Base-by-base conservation (phyloP, 2,113 vertebrate genomes). In the Columbina picui region DNA sequence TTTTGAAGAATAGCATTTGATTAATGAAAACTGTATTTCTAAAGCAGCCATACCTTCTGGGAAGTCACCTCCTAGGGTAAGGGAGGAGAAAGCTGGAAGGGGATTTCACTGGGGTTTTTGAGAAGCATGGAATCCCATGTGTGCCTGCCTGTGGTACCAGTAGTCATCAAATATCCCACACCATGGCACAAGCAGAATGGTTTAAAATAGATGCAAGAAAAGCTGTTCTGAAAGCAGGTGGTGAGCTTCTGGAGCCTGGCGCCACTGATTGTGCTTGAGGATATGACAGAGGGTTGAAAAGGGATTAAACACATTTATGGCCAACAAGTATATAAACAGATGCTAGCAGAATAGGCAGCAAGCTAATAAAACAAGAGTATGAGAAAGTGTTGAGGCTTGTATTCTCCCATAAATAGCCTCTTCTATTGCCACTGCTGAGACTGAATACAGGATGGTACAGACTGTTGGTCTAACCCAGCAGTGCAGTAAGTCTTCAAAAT, bases 1-100 rank as follows among this genome's bases (percentile, higher is more conserved):
- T 77, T 92, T 89, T 86, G 86, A 90, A 29, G 93, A 91, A 88
- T 73, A 79, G 15, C 12, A 32, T 50, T 59, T 90, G 86, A 84
- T 70, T 90, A 92, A 95, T 57, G 53, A 74, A 93, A 77, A 64
- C 29, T 79, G 3, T 84, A 30, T 76, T 90, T 94, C 49, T 82
- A 47, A 85, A 61, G 49, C 43, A 90, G 32, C 50, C 5, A 1
- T 20, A 43, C 43, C 18, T 87, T 57, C 61, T 82, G 63, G 70
- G 50, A 53, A 86, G 50, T 76, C 22, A 52, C 68, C 57, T 83
- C 30, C 53, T 52, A 2, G 2, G 14, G 14, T 4, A 50, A 41
- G 26, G 26, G 47, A 70, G 20, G 74, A 85, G 39, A 68, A 45
- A 3, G 13, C 34, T 68, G 34, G 36, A 63, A 57, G 41, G 36